Base-by-base conservation (phyloP, 2,888 invertebrate species). In the Conistra vaccinii region DNA sequence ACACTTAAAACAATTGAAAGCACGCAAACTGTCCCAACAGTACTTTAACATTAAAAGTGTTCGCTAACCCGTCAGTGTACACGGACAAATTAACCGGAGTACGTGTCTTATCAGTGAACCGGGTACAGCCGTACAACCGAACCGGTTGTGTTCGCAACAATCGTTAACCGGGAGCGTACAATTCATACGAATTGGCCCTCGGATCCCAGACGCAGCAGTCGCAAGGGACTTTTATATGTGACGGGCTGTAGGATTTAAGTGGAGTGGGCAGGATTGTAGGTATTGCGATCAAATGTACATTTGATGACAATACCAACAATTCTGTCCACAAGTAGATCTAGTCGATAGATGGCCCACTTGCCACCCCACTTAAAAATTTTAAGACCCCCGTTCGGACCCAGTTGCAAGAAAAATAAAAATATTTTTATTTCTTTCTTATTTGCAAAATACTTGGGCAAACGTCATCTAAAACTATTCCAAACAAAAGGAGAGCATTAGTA, bases 131-230 rank as follows among this genome's bases (percentile, higher is more conserved):
- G 88, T 89, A 80, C 86, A 88, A 89, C 89, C 89, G 86, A 89
- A 88, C 87, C 88, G 87, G 89, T 87, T 86, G 84, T 85, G 86
- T 88, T 89, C 88, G 86, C 88, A 89, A 90, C 89, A 92, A 91
- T 92, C 92, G 91, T 92, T 92, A 89, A 87, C 89, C 87, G 88
- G 84, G 78, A 80, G 84, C 81, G 83, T 91, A 91, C 92, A 92
- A 92, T 93, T 91, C 91, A 92, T 91, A 91, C 91, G 91, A 93
- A 93, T 92, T 92, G 92, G 89, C 87, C 87, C 81, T 81, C 88
- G 88, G 89, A 92, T 91, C 92, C 92, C 92, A 88, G 85, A 92
- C 93, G 90, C 90, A 90, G 92, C 92, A 88, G 79, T 82, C 79
- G 84, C 66, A 17, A 12, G 66, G 61, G 67, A 62, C 77, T 35